phyloP scores from a whole-genome alignment of 2,797 vertebrate genomes.

The Pipistrellus pipistrellus region DNA sequence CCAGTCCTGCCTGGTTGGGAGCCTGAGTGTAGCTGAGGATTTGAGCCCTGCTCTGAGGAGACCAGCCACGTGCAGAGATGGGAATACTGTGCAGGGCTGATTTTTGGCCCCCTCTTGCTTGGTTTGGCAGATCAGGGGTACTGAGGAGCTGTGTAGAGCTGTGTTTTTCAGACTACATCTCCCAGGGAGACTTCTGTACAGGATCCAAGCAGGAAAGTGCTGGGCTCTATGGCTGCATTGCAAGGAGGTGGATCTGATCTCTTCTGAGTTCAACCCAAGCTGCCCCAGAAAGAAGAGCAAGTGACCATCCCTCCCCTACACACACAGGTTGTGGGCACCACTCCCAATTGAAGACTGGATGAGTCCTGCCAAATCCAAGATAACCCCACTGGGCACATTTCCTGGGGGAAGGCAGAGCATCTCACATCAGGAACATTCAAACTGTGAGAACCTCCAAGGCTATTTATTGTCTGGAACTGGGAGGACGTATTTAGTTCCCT shows the following conservation, averaged over 20 bases:
- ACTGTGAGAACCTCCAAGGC: too few species aligned
- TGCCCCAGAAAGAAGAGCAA: too few species aligned
- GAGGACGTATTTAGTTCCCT: too few species aligned
- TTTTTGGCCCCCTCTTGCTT: neutral
- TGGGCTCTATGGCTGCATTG: neutral
- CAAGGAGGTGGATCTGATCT: neutral
- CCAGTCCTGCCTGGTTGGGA: neutral
- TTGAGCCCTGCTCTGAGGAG: neutral
- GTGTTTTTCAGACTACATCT: neutral
- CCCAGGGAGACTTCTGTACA: neutral
- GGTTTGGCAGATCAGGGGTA: neutral
- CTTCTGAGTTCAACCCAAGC: neutral
- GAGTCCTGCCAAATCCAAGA: too few species aligned
- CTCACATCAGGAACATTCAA: too few species aligned
- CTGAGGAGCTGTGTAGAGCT: neutral
- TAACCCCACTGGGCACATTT: too few species aligned
- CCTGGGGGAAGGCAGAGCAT: too few species aligned
- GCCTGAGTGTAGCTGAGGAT: neutral
- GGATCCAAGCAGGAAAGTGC: neutral
- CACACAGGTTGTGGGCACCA: too few species aligned
- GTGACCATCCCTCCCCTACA: too few species aligned
- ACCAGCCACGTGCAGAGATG: neutral
- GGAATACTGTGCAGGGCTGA: neutral
- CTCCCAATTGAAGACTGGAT: too few species aligned
- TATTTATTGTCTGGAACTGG: too few species aligned